Evolutionary conservation across 2,113 vertebrate genomes (phyloP), one percentile per base, ranked within the genome.

Genomic region (Heterotis niloticus): DNA sequence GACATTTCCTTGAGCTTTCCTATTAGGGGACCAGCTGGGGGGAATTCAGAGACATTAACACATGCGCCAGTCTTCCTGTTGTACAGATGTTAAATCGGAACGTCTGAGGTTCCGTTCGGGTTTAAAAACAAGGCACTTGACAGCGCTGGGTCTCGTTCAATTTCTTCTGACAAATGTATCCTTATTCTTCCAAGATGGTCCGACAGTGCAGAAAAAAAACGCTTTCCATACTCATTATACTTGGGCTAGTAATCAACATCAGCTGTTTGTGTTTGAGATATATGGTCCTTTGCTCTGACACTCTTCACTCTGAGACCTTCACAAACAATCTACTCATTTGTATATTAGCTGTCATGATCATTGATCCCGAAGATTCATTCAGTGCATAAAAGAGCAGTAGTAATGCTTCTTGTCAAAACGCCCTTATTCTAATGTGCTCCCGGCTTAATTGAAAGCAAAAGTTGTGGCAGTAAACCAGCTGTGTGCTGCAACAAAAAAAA

Each of bases 61-160:
- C 28, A 62, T 70, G 77, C 52, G 82, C n/a, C 9, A 73, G 79
- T 81, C 83, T 88, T 88, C 86, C 89, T 83, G 84, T 83, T 82
- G 85, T 72, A 81, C 87, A 88, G 86, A 88, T 87, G 86, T 86
- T 89, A 84, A 86, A 86, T 87, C 82, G 84, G 87, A 82, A 82
- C 78, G 76, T 81, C 79, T 26, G 54, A 84, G 82, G 79, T 83
- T 79, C 60, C 82, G 75, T 75, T 81, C 54, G n/a, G 62, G 66
- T 75, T 78, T 77, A 72, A 78, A 82, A 82, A 80, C 78, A 82
- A 83, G 72, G 17, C 75, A 56, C 34, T 79, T 17, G 34, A 64
- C 62, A 14, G 76, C 11, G 28, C 20, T 60, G 67, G 29, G 28
- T 69, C 66, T n/a, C 67, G 62, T 70, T 78, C 67, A 64, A 60